Conservation (phyloP, 1,140 invertebrate species). For the Sycophaga agraensis region DNA sequence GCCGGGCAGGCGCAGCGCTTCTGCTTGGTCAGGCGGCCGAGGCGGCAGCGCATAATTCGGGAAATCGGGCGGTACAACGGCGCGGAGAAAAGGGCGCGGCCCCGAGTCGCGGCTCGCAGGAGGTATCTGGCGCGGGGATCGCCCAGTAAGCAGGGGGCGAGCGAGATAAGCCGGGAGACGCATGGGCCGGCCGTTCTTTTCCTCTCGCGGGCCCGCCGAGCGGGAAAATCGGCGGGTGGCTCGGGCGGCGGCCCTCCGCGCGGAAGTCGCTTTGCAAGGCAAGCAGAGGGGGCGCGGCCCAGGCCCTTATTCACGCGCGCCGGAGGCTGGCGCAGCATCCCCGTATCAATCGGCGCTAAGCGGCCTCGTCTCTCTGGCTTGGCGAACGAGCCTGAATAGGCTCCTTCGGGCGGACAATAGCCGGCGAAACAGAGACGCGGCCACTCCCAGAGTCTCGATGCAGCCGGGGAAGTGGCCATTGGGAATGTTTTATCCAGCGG, state of each 20-base stretch:
- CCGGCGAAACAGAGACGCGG: neutral
- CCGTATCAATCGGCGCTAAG: no score
- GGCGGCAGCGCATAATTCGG: neutral
- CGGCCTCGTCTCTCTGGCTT: no score
- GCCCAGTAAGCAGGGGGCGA: no score
- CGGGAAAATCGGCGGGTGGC: conserved; percentile 13
- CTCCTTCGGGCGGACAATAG: no score
- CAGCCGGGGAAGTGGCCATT: no score
- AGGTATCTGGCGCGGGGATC: neutral
- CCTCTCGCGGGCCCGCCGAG: conserved; percentile 11
- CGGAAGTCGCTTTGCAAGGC: conserved; percentile 29
- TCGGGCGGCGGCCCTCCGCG: neutral
- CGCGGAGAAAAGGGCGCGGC: neutral
- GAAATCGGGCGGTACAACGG: neutral
- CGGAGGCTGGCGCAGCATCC: no score
- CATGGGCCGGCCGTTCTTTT: no score
- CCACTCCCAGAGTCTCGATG: no score
- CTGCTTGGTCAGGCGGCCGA: no score
- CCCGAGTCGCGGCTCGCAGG: neutral
- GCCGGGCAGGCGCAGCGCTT: no score
- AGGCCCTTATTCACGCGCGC: conserved; percentile 11
- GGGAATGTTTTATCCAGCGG: neutral
- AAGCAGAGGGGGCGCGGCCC: conserved; percentile 26
- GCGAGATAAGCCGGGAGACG: no score
- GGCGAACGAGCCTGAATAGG: no score